Evolutionary conservation across 2,113 vertebrate genomes (phyloP).

Genomic region (Chaetorhynchus papuensis): DNA sequence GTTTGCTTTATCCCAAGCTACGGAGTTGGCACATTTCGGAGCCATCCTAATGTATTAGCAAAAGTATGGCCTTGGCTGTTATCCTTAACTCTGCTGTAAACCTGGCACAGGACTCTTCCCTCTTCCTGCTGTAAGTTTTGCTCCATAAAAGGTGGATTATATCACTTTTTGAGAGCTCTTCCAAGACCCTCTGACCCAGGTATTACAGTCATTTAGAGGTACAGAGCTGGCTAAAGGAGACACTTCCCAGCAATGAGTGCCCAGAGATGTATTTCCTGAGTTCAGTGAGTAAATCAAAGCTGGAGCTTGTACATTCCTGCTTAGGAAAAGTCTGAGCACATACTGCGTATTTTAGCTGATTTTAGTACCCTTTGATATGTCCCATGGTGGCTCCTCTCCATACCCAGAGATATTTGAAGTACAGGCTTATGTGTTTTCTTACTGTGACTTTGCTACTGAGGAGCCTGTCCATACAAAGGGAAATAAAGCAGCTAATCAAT

Average conservation of each 20-base stretch:
- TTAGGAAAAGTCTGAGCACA: neutral
- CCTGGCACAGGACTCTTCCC: neutral
- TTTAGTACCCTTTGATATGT: neutral
- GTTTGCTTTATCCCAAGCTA: neutral
- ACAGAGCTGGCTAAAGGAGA: neutral
- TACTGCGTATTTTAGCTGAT: neutral
- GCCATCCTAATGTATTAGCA: slow-evolving; percentile 12
- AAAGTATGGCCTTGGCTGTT: slow-evolving; percentile 9
- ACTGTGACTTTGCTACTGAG: neutral
- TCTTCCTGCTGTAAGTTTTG: neutral
- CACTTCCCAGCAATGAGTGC: neutral
- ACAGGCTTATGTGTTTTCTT: neutral
- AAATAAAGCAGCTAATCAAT: slow-evolving; percentile 24
- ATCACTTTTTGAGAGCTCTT: neutral
- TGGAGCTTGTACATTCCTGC: neutral
- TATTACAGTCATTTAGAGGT: neutral
- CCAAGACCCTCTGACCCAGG: neutral
- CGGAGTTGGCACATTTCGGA: neutral
- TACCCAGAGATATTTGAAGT: neutral
- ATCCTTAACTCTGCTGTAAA: neutral
- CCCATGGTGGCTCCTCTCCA: neutral
- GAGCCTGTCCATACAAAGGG: neutral
- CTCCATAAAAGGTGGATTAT: neutral
- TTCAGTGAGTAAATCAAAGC: neutral
- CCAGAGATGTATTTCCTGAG: neutral